phyloP scores from a whole-genome alignment of 2,113 vertebrate genomes.

The Willisornis vidua region DNA sequence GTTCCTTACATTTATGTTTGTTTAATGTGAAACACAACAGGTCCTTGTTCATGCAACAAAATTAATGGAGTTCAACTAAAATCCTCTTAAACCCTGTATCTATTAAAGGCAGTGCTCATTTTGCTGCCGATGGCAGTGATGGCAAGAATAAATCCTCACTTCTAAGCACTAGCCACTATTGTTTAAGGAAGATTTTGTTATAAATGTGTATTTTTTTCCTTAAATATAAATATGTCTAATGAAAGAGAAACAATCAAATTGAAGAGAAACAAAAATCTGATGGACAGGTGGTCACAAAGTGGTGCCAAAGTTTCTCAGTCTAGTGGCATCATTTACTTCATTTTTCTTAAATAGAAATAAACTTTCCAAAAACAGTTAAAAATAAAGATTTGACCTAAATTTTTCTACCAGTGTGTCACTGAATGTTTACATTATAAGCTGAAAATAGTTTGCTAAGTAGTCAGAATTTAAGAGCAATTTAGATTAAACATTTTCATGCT shows the following conservation, averaged over 20 bases:
- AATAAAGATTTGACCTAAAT: conserved; percentile 43
- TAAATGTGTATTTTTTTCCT: neutral
- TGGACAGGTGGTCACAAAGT: neutral
- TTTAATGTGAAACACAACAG: neutral
- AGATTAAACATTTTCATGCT: conserved; percentile 68
- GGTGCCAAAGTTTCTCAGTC: neutral
- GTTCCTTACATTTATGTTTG: neutral
- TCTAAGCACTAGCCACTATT: neutral
- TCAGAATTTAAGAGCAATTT: conserved; percentile 67
- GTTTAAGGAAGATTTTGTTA: neutral
- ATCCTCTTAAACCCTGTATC: neutral
- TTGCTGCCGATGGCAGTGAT: neutral
- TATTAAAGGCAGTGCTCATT: neutral
- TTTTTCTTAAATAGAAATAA: neutral
- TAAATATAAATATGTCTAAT: neutral
- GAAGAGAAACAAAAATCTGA: neutral
- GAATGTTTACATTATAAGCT: conserved; percentile 57
- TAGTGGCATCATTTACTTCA: neutral
- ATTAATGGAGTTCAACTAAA: neutral
- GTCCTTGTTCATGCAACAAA: neutral
- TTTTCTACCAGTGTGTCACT: neutral
- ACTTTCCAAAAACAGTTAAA: neutral
- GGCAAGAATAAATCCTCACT: neutral
- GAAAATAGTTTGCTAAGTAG: conserved; percentile 70
- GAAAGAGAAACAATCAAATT: neutral